Evolutionary conservation across 2,888 invertebrate species (phyloP).

Genomic region (Nomada ruficornis): DNA sequence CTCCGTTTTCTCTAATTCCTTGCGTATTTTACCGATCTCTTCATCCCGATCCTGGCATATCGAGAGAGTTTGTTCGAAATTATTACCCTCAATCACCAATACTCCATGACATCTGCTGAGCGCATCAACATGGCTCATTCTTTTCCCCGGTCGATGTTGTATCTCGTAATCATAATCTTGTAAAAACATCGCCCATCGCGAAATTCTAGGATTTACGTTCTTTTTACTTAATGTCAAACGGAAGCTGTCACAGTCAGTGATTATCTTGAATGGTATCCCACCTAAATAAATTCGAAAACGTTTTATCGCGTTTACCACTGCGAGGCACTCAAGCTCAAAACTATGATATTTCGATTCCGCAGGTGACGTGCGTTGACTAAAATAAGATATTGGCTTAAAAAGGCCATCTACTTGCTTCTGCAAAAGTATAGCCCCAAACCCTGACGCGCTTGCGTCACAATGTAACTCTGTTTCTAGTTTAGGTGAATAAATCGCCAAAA

Average conservation of each 20-base stretch:
- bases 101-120: conserved; percentile 1
- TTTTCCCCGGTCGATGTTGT: neutral
- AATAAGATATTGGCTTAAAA: neutral
- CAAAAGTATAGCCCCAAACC: neutral
- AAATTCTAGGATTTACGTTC: conserved; percentile 1
- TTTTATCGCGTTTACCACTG: conserved; percentile 1
- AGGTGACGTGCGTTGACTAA: conserved; percentile 1
- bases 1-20: neutral
- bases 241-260: conserved; percentile 23
- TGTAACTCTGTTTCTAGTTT: neutral
- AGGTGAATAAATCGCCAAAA: neutral
- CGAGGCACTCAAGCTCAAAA: conserved; percentile 16
- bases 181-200: conserved; percentile 5
- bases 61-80: neutral
- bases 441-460: neutral
- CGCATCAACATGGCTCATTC: conserved; percentile 12
- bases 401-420: neutral
- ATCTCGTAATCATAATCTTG: conserved; percentile 11
- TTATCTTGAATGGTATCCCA: neutral
- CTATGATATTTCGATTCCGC: conserved; percentile 12
- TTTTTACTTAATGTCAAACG: conserved; percentile 3
- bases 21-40: neutral
- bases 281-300: conserved; percentile 9
- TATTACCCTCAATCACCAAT: neutral
- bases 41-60: neutral